These are phyloP conservation scores for Pavo muticus DNA, from an alignment of 2,113 vertebrate species.

Conservation along the genomic window DNA sequence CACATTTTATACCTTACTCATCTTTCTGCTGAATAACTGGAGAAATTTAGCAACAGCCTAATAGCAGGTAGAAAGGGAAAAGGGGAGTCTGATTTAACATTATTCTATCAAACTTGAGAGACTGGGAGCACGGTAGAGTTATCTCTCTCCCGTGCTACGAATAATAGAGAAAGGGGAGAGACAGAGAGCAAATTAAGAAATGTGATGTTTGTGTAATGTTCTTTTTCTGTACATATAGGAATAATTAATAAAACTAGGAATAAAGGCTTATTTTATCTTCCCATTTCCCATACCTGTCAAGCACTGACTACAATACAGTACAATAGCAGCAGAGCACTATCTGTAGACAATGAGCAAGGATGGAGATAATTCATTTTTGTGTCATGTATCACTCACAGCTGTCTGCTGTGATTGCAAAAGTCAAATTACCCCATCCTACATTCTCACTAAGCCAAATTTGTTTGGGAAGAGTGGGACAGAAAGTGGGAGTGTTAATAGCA, in stretches of 20 bases:
- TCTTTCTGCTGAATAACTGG: background rate
- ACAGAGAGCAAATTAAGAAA: background rate
- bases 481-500: slow-evolving; percentile 53
- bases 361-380: slow-evolving; percentile 48
- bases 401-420: slow-evolving; percentile 55
- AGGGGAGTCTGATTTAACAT: background rate
- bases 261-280: background rate
- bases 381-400: slow-evolving; percentile 53
- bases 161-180: background rate
- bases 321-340: background rate
- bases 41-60: slow-evolving; percentile 5
- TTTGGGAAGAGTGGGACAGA: slow-evolving; percentile 25
- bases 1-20: background rate
- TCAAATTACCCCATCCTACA: slow-evolving; percentile 52
- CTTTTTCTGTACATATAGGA: background rate
- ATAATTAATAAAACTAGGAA: slow-evolving; percentile 13
- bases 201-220: background rate
- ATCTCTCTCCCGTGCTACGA: background rate
- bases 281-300: background rate
- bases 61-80: background rate
- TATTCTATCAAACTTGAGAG: background rate
- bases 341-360: slow-evolving; percentile 1
- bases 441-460: slow-evolving; percentile 50
- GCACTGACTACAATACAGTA: background rate
- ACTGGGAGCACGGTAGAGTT: background rate